These are phyloP conservation scores for Urocynchramus pylzowi DNA, from an alignment of 2,113 vertebrate genomes.

Conservation along the genomic window DNA sequence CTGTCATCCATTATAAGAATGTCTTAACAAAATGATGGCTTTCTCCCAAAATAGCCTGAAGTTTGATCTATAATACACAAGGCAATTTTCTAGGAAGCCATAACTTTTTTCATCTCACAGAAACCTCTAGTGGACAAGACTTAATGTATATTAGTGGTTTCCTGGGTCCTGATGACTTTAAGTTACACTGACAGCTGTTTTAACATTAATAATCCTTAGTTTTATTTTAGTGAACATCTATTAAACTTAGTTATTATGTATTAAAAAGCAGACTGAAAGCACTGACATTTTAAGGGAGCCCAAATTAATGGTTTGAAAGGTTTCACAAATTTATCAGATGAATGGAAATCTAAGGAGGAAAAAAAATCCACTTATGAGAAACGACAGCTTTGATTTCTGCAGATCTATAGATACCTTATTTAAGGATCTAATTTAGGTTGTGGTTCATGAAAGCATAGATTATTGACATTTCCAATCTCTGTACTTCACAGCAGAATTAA, in stretches of 20 bases:
- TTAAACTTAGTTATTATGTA: slow-evolving; percentile 40
- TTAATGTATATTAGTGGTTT: neutral
- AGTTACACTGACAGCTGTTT: slow-evolving; percentile 9
- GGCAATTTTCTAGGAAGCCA: neutral
- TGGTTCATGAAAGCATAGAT: slow-evolving; percentile 40
- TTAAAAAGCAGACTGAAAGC: slow-evolving; percentile 36
- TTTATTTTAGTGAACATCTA: slow-evolving; percentile 38
- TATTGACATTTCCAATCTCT: slow-evolving; percentile 64
- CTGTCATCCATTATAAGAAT: neutral
- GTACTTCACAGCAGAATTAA: slow-evolving; percentile 47
- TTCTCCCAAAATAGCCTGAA: neutral
- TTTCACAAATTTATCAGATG: slow-evolving; percentile 45
- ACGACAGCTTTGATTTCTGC: slow-evolving; percentile 21
- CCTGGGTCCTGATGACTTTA: slow-evolving; percentile 14
- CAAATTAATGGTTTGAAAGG: slow-evolving; percentile 62
- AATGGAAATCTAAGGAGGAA: slow-evolving; percentile 17
- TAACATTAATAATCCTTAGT: slow-evolving; percentile 42
- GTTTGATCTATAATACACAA: neutral
- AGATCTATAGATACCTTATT: slow-evolving; percentile 51
- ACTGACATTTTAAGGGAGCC: slow-evolving; percentile 36
- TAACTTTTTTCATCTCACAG: neutral
- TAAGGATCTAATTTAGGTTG: slow-evolving; percentile 55
- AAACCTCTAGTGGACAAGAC: neutral
- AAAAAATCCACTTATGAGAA: neutral
- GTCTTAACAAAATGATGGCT: neutral